phyloP scores from a whole-genome alignment of 2,797 vertebrate genomes.

The Epinephelus malabaricus region DNA sequence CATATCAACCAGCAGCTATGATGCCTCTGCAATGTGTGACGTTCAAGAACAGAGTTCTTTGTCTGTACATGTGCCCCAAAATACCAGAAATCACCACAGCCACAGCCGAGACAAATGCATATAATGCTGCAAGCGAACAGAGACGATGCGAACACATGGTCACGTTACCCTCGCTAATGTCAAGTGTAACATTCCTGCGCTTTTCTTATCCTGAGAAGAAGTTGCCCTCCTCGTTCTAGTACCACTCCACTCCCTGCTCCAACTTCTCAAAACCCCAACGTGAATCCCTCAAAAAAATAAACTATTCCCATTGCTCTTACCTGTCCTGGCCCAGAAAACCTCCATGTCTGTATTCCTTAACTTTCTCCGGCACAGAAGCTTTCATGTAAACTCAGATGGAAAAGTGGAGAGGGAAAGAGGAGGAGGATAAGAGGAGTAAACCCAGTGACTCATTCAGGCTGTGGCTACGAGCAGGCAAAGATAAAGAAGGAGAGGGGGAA shows the following conservation, averaged over 20 bases:
- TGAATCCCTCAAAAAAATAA: not conserved
- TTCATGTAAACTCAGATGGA: constrained; percentile 32
- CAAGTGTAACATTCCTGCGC: constrained; percentile 59
- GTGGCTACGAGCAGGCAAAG: constrained; percentile 31
- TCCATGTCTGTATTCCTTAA: constrained; percentile 64
- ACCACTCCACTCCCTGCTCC: constrained; percentile 36
- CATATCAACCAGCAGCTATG: not conserved
- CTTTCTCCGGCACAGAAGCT: constrained; percentile 21
- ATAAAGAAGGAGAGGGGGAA: constrained; percentile 1
- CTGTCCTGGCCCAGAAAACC: constrained; percentile 68
- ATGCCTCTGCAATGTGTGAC: not conserved
- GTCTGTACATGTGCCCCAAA: not conserved
- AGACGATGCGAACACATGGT: not conserved
- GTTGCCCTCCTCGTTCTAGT: constrained; percentile 22
- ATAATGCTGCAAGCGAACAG: not conserved
- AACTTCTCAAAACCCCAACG: not conserved
- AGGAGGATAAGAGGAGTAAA: constrained; percentile 48
- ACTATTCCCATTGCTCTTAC: constrained; percentile 47
- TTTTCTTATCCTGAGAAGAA: constrained; percentile 40
- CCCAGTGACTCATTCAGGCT: constrained; percentile 71
- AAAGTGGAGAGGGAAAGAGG: constrained; percentile 10
- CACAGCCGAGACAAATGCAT: not conserved
- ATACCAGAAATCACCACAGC: not conserved
- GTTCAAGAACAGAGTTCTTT: not conserved
- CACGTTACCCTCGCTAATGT: constrained; percentile 8